A percentile compares a stretch with the other conserved stretches of the same genome.
Conservation (phyloP, 2,888 invertebrate species). For the Lasioglossum marginatum region DNA sequence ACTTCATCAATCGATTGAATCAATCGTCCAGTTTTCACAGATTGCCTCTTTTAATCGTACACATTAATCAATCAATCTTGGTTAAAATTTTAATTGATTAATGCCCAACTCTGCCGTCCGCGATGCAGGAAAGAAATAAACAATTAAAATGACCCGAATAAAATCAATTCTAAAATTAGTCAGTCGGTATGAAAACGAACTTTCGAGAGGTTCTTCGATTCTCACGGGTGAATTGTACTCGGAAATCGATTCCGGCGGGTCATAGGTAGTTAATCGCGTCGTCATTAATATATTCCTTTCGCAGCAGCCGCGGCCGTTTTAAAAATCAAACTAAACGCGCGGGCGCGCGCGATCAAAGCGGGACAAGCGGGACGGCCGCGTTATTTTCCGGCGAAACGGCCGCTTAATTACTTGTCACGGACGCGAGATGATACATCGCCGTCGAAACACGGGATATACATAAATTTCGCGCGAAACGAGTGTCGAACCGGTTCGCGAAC, state of each 20-base stretch:
- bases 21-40: no score
- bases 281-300: constrained; percentile 41
- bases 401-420: constrained; percentile 57
- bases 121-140: background rate
- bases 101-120: no score
- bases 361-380: background rate
- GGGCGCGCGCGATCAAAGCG: constrained; percentile 29
- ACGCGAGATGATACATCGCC: constrained; percentile 47
- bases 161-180: background rate
- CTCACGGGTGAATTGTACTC: background rate
- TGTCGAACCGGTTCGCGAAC: background rate
- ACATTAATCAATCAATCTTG: no score
- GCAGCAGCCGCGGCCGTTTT: constrained; percentile 14
- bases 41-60: no score
- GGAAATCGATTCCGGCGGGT: background rate
- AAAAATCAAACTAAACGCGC: constrained; percentile 46
- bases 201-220: background rate
- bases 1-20: no score
- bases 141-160: background rate
- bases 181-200: background rate
- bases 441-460: constrained; percentile 42
- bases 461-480: constrained; percentile 41
- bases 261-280: background rate
- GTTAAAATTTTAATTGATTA: no score
- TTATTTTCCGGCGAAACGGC: constrained; percentile 27